Evolutionary conservation across 2,797 vertebrate genomes (phyloP).

Genomic region (Peromyscus melanophrys): DNA sequence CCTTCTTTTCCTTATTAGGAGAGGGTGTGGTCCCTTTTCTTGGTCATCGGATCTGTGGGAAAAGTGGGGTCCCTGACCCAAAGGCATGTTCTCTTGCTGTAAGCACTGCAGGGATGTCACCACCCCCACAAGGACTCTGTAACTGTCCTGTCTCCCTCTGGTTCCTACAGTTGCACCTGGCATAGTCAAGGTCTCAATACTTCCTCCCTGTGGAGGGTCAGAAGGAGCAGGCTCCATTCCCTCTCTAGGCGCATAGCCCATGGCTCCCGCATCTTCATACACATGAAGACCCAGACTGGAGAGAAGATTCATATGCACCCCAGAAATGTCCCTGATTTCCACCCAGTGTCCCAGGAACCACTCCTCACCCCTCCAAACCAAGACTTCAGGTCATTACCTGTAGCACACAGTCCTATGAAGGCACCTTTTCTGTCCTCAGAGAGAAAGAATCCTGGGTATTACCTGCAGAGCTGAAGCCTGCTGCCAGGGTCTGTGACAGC

Average conservation of each 20-base stretch:
- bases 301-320: too few species aligned
- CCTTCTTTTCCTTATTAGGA: neutral
- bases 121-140: neutral
- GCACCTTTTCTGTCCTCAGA: too few species aligned
- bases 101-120: neutral
- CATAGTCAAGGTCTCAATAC: neutral
- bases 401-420: neutral
- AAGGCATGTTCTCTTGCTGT: neutral
- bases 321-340: neutral
- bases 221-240: neutral
- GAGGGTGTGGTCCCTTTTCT: neutral
- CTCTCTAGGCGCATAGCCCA: neutral
- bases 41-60: neutral
- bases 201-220: neutral
- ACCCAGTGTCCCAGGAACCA: too few species aligned
- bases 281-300: neutral
- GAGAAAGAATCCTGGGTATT: neutral
- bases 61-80: too few species aligned
- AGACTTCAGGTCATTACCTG: fast-evolving
- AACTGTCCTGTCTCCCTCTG: too few species aligned
- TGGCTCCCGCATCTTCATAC: neutral
- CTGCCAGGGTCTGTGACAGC: too few species aligned
- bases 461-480: neutral
- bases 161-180: neutral
- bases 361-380: too few species aligned